Evolutionary conservation across 1,140 invertebrate genomes (phyloP).

Genomic region (Drosophila nikananu): DNA sequence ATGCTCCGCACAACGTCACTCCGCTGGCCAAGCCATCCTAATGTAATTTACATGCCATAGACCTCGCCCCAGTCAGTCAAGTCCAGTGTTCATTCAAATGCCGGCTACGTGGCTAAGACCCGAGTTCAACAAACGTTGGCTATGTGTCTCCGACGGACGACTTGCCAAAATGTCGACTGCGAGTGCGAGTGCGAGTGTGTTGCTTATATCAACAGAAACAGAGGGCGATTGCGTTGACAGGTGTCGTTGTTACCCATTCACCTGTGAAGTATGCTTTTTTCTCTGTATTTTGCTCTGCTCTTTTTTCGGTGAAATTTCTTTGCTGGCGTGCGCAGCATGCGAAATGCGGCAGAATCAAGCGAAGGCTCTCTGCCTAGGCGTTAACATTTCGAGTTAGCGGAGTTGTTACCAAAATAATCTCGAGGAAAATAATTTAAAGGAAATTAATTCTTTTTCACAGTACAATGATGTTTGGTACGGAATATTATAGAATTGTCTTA

Average conservation of each 20-base stretch:
- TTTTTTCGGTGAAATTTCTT: constrained; percentile 71
- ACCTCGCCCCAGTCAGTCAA: constrained; percentile 71
- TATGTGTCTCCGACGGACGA: constrained; percentile 34
- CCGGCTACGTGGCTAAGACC: constrained; percentile 49
- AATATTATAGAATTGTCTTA: background rate
- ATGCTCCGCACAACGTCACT: constrained; percentile 68
- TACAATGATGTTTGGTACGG: background rate
- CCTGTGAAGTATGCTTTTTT: constrained; percentile 44
- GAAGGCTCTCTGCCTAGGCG: constrained; percentile 55
- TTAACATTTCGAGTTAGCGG: constrained; percentile 63
- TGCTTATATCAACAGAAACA: constrained; percentile 24
- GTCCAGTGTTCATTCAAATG: constrained; percentile 66
- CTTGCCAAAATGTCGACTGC: constrained; percentile 61
- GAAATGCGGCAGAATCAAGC: constrained; percentile 67
- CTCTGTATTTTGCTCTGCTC: constrained; percentile 15
- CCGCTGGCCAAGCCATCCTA: constrained; percentile 36
- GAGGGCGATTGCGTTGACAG: constrained; percentile 49
- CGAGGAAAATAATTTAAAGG: background rate
- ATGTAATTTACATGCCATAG: constrained; percentile 79
- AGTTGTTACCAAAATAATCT: constrained; percentile 38
- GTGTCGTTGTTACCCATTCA: constrained; percentile 60
- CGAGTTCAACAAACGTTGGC: constrained; percentile 66
- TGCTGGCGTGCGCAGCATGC: constrained; percentile 66
- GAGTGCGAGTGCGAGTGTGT: background rate
- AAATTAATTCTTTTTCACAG: background rate